Evolutionary conservation across 2,888 invertebrate genomes (phyloP), one percentile per base, ranked within the genome.

Genomic region (Hololepta plana): DNA sequence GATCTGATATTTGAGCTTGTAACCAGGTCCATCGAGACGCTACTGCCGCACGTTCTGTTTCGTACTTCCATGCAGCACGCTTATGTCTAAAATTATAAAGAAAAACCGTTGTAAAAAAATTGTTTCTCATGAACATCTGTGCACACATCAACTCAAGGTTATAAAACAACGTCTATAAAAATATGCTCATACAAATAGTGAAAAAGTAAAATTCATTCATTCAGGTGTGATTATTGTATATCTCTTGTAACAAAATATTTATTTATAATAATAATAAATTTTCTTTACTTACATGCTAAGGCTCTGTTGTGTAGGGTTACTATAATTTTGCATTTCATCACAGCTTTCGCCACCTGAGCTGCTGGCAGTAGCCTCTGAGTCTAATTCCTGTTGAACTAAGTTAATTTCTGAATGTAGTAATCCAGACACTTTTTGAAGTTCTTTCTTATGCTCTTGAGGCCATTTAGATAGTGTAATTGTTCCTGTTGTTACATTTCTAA

Each of bases 281-380:
- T n/a, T n/a, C n/a, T n/a, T 13, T 40, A 75, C 82, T 80, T 56
- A 84, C 84, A 84, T 74, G 30, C 77, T 63, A 53, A 81, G 63
- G 33, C 66, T 66, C 43, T 75, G 73, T 46, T 80, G 80, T 44
- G 71, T 68, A 24, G 68, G 62, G 55, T 82, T 82, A 51, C 71
- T 80, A 55, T 77, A 82, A 32, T 60, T 55, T 37, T 79, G 70
- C 57, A 75, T 70, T 52, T 91, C 90, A 59, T 91, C 90, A 52
- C 84, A 84, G 44, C 87, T 88, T 52, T 91, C 91, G 15, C 85
- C 88, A 27, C 88, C 91, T 9, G 90, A 90, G 45, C 88, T 90
- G 33, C 87, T 87, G 9, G 76, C 85, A 2, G 93, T 93, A 16
- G 84, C 88, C 58, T 93, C 91, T 2, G 88, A 87, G 53, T 93